Base-by-base conservation (phyloP, 1,140 invertebrate genomes). In the Oryctes rhinoceros region DNA sequence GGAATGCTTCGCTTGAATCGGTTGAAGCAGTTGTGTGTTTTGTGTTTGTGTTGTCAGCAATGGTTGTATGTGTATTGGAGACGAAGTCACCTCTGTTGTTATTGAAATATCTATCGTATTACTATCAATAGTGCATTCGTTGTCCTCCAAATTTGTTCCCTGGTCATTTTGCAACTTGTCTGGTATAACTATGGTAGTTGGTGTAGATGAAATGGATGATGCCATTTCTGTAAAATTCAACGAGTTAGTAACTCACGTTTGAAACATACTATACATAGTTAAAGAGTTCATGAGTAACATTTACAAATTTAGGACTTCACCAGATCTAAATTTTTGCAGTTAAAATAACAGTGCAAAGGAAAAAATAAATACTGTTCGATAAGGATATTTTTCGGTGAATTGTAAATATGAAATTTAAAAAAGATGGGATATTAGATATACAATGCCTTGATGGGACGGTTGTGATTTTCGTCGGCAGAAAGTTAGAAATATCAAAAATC, bases 181-280 rank as follows among this genome's bases (percentile, higher is more conserved):
- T 62, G 78, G 30, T 5, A 49, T 80, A 35, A 67, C 35, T 65
- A 35, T 15, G 3, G 48, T 49, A n/a, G 20, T 75, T 24, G 79
- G 30, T 4, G 37, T 67, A 10, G 78, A 48, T 20, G 79, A 53
- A 74, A 80, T 80, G 74, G 81, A 75, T 71, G 84, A 85, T 79
- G 85, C 84, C 84, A 85, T 84, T 82, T 83, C 84, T 86, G 84
- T 78, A 84, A 85, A 78, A 67, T 80, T 75, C 44, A 30, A 75
- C n/a, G 65, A 48, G 48, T 78, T 78, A 49, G 35, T 18, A 77
- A n/a, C 37, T 76, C 48, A 76, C 35, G 24, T 80, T 77, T 77
- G 75, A 67, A 77, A 65, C 18, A 48, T 47, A 77, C 79, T 80
- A 62, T 76, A 80, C 18, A 65, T 67, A 48, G 30, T 44, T 49